Base-by-base conservation (phyloP, 2,888 invertebrate genomes). In the Magallana nippona region DNA sequence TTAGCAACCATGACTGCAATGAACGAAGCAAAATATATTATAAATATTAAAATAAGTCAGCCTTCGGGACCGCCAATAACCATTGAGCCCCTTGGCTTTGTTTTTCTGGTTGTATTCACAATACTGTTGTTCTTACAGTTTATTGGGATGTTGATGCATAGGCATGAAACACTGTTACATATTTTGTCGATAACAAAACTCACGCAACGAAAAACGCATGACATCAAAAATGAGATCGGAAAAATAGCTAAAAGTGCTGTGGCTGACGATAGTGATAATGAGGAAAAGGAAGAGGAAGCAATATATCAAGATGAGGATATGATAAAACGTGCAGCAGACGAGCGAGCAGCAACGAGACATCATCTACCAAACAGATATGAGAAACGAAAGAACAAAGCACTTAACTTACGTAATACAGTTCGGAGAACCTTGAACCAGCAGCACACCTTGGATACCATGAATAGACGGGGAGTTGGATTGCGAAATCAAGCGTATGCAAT, bases 1-100 rank as follows among this genome's bases (percentile, higher is more conserved):
- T 98, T 99, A 93, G 96, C 99, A 95, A 98, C 98, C 57, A 91
- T 90, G 85, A 88, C 85, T 27, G 87, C 88, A 10, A 87, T 90
- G 58, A 89, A 86, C n/a, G 84, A 86, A 44, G 88, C 88, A n/a
- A 87, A 86, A 57, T 22, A 80, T 0, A 62, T 85, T 10, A 79
- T 89, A 19, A 86, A 85, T 60, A 83, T 89, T 19, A 81, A 27
- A 10, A 82, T 86, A 15, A 63, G 82, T 10, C 58, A 81, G 17
- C 2, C 22, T 1, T 57, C 82, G n/a, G 83, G 81, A 0, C 19
- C 78, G 13, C 79, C 82, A 3, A 78, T 85, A 62, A 77, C 60
- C 15, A 84, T 88, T 56, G 87, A 89, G 62, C 88, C 88, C 17
- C 85, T 89, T 10, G 87, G 88, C 10, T 83, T 89, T 55, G 15